Evolutionary conservation across 2,113 vertebrate species (phyloP), one percentile per base, ranked within the genome.

Genomic region (Anolis sagrei): DNA sequence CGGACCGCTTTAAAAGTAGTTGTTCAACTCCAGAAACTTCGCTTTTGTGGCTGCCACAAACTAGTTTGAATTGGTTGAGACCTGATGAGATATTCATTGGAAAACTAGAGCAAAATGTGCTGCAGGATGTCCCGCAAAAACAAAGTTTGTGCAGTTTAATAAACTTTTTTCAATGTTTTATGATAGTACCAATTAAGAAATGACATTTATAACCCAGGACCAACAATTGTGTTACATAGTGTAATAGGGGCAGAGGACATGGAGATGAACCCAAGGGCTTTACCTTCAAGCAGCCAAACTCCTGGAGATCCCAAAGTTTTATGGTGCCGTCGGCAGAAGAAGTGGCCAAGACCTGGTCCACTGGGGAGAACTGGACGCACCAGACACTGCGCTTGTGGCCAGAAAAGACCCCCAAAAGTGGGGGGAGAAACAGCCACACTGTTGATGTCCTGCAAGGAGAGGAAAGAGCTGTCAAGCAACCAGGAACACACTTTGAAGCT

Each of bases 221-320:
- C n/a, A n/a, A n/a, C n/a, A n/a, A n/a, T n/a, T n/a, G n/a, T n/a
- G n/a, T n/a, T n/a, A n/a, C n/a, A n/a, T n/a, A n/a, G n/a, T n/a
- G n/a, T n/a, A n/a, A n/a, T n/a, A n/a, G 13, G 68, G 49, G 10
- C 3, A 4, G 39, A 13, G 7, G 39, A 64, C 2, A 39, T n/a
- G 7, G 48, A 29, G 39, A 10, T 29, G 7, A 27, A 14, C 0
- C 72, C 8, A 3, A 0, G 73, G 21, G 0, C 39, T 44, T 34
- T 90, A 98, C 99, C 97, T 99, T 99, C 76, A 99, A 97, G 80
- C 99, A 99, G 95, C 97, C 98, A 93, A 98, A 99, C 91, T 99
- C 98, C 29, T 97, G 96, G 54, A 99, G 95, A 7, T 97, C 95
- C 99, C 98, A 99, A 2, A 99, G 96, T 88, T 98, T 99, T 84